Conservation (phyloP, 2,797 vertebrate species). For the Pangasius krempfi region DNA sequence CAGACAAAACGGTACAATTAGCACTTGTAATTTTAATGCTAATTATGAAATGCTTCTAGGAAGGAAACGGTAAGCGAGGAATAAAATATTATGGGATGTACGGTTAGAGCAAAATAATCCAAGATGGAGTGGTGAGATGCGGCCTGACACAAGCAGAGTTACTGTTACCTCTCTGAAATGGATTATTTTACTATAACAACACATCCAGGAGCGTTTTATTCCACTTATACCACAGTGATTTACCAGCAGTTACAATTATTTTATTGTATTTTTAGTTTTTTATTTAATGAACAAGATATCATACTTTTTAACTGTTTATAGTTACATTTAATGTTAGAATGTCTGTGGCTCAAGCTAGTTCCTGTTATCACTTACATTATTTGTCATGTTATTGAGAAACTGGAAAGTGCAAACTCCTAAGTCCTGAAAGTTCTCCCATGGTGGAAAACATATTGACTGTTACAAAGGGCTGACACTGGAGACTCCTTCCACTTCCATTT, state of each 20-base stretch:
- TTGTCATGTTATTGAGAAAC: neutral
- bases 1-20: neutral
- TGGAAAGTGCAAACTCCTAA: neutral
- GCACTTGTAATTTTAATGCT: neutral
- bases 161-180: neutral
- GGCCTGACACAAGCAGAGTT: neutral
- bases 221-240: neutral
- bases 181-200: neutral
- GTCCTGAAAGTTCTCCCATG: neutral
- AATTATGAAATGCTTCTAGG: neutral
- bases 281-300: neutral
- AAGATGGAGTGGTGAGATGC: neutral
- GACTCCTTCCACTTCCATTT: neutral
- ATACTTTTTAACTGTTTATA: neutral
- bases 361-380: neutral
- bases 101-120: neutral
- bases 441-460: neutral
- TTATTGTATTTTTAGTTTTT: neutral
- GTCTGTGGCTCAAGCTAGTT: neutral
- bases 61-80: neutral
- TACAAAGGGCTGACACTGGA: neutral
- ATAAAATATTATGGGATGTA: neutral
- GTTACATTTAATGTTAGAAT: neutral
- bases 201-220: neutral
- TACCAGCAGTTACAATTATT: neutral